Conservation (phyloP, 2,888 invertebrate species). For the Scaptomyza tumidula region DNA sequence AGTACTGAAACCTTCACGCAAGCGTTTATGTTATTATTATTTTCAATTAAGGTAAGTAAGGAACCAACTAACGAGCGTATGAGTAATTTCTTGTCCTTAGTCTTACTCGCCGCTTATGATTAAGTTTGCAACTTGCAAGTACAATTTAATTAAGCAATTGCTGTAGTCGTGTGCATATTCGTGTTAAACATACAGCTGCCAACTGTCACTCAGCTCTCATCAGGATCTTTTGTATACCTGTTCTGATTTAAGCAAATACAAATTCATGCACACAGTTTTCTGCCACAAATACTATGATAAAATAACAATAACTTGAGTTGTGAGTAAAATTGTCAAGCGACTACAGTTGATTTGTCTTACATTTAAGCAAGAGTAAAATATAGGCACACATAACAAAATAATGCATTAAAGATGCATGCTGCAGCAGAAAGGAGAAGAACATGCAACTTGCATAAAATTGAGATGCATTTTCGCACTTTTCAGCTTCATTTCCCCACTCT, state of each 20-base stretch:
- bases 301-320: neutral
- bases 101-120: neutral
- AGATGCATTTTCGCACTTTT: neutral
- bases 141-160: conserved; percentile 60
- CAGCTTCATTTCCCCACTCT: neutral
- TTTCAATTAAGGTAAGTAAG: neutral
- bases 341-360: neutral
- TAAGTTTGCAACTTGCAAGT: conserved; percentile 2
- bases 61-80: neutral
- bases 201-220: neutral
- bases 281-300: no score
- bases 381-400: neutral
- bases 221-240: neutral
- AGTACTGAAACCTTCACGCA: neutral
- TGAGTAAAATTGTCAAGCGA: neutral
- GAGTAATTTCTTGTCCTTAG: neutral
- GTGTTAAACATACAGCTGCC: conserved; percentile 2
- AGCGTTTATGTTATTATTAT: neutral
- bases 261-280: neutral
- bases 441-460: conserved; percentile 1
- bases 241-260: neutral
- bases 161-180: conserved; percentile 5
- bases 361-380: neutral
- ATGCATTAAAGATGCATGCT: no score
- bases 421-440: neutral